Conservation (phyloP, 1,140 invertebrate genomes). For the Heterodera schachtii region DNA sequence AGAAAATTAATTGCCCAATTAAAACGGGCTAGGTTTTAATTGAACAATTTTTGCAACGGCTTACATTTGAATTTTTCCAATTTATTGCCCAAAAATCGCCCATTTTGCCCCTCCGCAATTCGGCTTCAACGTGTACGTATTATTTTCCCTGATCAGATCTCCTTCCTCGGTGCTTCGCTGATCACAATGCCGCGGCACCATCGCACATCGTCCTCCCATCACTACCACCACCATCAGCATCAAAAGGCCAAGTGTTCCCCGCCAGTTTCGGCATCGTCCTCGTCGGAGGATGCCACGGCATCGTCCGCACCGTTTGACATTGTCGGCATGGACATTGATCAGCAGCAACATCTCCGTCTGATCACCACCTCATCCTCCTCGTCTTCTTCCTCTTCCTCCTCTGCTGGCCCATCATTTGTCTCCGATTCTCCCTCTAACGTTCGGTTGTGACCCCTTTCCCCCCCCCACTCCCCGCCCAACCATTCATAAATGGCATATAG, state of each 20-base stretch:
- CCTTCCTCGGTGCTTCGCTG: conserved; percentile 24
- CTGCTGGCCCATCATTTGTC: background rate
- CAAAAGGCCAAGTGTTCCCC: background rate
- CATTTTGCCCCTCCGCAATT: too few species aligned
- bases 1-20: too few species aligned
- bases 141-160: background rate
- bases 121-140: too few species aligned
- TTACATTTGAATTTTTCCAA: too few species aligned
- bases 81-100: too few species aligned
- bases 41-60: too few species aligned
- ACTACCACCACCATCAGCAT: background rate
- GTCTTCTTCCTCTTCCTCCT: background rate
- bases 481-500: too few species aligned
- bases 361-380: background rate
- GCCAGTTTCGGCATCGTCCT: background rate
- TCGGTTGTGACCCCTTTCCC: background rate
- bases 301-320: too few species aligned
- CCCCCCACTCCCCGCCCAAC: too few species aligned
- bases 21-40: too few species aligned
- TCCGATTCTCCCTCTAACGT: background rate
- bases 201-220: background rate
- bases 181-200: background rate
- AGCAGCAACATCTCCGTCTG: background rate
- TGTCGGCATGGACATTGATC: background rate
- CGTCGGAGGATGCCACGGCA: background rate